A percentile compares a stretch with the other conserved stretches of the same genome.
These are phyloP conservation scores for Formica selysi DNA, from an alignment of 1,140 invertebrate genomes.

Conservation along the genomic window DNA sequence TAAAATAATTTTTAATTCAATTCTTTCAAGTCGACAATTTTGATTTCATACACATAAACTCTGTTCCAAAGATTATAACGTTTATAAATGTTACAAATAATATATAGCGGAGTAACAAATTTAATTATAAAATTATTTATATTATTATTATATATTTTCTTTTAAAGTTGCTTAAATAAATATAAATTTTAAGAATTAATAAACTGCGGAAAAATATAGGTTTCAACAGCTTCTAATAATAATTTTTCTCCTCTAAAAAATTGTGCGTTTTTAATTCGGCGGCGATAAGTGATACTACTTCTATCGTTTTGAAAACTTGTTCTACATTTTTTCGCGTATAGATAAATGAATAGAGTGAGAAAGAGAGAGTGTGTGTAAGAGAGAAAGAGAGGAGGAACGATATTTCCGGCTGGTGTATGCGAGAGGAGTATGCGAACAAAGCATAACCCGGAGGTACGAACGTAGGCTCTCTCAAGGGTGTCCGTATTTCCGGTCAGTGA, in stretches of 20 bases:
- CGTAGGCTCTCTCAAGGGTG: constrained; percentile 51
- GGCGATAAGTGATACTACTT: constrained; percentile 11
- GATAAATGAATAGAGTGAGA: not conserved
- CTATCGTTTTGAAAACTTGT: constrained; percentile 2
- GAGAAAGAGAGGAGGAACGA: not conserved
- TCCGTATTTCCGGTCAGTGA: constrained; percentile 55
- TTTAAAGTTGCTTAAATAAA: not conserved
- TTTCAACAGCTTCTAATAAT: too few species aligned
- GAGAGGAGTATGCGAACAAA: constrained; percentile 29
- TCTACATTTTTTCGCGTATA: not conserved
- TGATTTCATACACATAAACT: not conserved
- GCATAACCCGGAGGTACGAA: constrained; percentile 41
- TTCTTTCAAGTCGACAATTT: not conserved
- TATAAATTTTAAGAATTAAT: not conserved
- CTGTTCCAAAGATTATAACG: too few species aligned
- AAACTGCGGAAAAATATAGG: not conserved
- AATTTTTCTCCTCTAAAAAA: not conserved
- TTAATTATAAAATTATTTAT: too few species aligned
- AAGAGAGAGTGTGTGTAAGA: too few species aligned
- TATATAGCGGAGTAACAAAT: not conserved
- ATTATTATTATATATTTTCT: too few species aligned
- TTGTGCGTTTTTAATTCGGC: not conserved
- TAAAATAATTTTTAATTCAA: not conserved
- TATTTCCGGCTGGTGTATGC: constrained; percentile 24
- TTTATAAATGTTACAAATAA: not conserved